Evolutionary conservation across 2,888 invertebrate genomes (phyloP).

Genomic region (Tinea pellionella): DNA sequence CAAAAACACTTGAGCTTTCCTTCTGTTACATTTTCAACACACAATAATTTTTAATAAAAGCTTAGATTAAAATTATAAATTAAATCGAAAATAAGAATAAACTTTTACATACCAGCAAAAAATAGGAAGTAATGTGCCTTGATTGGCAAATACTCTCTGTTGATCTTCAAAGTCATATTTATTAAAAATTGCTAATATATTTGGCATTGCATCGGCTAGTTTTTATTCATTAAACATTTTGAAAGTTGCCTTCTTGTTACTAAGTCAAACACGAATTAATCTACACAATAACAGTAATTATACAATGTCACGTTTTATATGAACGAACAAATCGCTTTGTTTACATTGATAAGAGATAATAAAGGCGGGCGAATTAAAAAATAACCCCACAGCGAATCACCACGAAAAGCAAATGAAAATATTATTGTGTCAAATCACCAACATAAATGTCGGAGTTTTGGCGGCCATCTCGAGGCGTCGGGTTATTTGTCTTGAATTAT

Average conservation of each 20-base stretch:
- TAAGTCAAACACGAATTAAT: background rate
- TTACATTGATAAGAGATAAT: slow-evolving; percentile 4
- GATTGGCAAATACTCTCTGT: slow-evolving; percentile 78
- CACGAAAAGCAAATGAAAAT: background rate
- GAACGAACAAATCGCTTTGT: background rate
- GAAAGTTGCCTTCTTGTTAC: background rate
- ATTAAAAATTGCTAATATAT: background rate
- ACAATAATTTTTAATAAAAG: no score
- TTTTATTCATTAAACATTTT: background rate
- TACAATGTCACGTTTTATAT: background rate
- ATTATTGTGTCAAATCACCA: no score
- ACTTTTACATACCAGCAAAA: slow-evolving; percentile 75
- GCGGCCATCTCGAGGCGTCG: no score
- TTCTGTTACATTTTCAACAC: no score
- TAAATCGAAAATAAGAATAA: no score
- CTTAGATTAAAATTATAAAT: no score
- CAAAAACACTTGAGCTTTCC: no score
- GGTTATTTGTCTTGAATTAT: no score
- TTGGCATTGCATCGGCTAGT: no score
- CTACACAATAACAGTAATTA: background rate
- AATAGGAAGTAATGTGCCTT: slow-evolving; percentile 91
- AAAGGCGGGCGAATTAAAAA: background rate
- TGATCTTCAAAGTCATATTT: slow-evolving; percentile 71
- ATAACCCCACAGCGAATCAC: no score
- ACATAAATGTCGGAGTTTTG: no score